These are phyloP conservation scores for Siphonodentalium dalli DNA, from an alignment of 2,888 invertebrate species.

Conservation along the genomic window DNA sequence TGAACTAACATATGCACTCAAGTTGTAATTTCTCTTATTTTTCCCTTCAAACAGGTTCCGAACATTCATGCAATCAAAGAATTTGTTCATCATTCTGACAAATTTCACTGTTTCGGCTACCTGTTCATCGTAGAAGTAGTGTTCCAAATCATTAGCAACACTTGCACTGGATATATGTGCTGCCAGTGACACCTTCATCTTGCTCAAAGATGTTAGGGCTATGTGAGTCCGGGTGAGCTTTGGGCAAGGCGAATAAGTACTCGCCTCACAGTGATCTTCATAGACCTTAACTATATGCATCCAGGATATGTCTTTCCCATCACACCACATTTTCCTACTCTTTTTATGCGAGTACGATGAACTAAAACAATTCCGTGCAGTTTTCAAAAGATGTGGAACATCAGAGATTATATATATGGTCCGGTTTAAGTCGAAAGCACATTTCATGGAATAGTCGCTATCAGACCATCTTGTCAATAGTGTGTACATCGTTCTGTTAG, in stretches of 20 bases:
- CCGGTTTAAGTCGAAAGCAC: too few species aligned
- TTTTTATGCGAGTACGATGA: constrained; percentile 28
- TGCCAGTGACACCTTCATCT: constrained; percentile 20
- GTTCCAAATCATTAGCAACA: constrained; percentile 21
- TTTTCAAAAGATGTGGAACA: constrained; percentile 30
- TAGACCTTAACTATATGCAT: constrained; percentile 25
- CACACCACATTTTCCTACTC: constrained; percentile 22
- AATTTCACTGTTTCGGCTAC: constrained; percentile 17
- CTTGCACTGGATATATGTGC: constrained; percentile 17
- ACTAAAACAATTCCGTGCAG: constrained; percentile 30
- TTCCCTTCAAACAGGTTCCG: constrained; percentile 16
- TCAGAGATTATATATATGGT: constrained; percentile 28
- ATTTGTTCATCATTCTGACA: constrained; percentile 25
- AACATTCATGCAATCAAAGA: constrained; percentile 30
- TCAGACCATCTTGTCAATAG: too few species aligned
- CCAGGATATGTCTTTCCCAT: constrained; percentile 30
- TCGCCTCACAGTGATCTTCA: constrained; percentile 22
- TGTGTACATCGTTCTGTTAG: too few species aligned
- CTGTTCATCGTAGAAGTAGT: background rate
- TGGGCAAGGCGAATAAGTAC: constrained; percentile 9
- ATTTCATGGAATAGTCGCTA: too few species aligned
- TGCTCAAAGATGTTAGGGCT: constrained; percentile 6
- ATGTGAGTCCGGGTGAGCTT: constrained; percentile 20
- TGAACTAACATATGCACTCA: constrained; percentile 3
- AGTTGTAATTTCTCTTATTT: constrained; percentile 13